Base-by-base conservation (phyloP, 2,113 vertebrate species). In the Plectropomus leopardus region DNA sequence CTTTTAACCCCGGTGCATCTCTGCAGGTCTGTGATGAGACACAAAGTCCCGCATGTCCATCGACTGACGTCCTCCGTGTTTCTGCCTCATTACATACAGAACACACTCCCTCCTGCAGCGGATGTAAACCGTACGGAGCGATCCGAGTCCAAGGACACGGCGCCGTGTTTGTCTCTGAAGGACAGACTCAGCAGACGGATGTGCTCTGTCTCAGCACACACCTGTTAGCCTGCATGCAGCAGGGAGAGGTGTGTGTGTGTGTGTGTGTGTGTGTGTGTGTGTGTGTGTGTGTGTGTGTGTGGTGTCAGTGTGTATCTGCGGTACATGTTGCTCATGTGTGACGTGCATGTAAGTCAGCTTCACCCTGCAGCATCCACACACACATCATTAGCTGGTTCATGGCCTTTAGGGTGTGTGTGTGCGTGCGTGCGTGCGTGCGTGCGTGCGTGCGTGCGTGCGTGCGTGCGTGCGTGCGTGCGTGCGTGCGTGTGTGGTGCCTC, bases 331-430 rank as follows among this genome's bases (percentile, higher is more conserved):
- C 8, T 42, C 6, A 42, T 44, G 14, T 63, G 36, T 63, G 36
- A 23, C 16, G 36, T 9, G 7, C 23, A 45, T 44, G 23, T 44
- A 9, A n/a, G 40, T 34, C 45, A 51, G 47, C 14, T 9, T 11
- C 66, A 21, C 34, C 32, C 66, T 36, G 58, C 71, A 73, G 71
- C 71, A 73, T 63, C 58, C 71, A 28, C 42, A 44, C 42, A 44
- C 72, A 30, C 58, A 63, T 74, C 72, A 23, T 74, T 74, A 74
- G 48, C 23, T 32, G 47, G 59, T 74, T 74, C 59, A 44, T 23
- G 59, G 30, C 58, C 59, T 74, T 51, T 63, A 40, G 48, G n/a
- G 30, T n/a, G 1, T 15, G 44, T 15, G 44, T 15, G 14, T 45
- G 42, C n/a, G n/a, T n/a, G n/a, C n/a, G n/a, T 40, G 36, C 11